These are phyloP conservation scores for Aphis gossypii DNA, from an alignment of 1,140 invertebrate genomes.

Conservation along the genomic window DNA sequence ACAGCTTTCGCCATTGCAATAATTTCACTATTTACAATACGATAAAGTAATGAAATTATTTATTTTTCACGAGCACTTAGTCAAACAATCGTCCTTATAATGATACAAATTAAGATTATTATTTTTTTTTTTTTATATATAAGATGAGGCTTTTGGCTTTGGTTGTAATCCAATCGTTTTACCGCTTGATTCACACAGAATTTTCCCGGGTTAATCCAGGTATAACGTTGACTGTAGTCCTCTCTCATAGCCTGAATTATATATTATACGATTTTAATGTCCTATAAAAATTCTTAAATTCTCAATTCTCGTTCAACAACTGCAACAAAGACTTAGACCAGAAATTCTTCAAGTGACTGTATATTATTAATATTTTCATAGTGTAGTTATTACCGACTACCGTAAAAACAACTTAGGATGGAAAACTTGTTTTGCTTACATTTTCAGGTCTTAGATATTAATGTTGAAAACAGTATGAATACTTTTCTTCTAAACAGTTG, in stretches of 20 bases:
- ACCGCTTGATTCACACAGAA: not conserved
- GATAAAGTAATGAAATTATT: not conserved
- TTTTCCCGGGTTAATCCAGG: not conserved
- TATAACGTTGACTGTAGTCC: not conserved
- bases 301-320: not conserved
- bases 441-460: not conserved
- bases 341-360: not conserved
- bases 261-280: not conserved
- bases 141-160: not conserved
- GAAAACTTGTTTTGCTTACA: not conserved
- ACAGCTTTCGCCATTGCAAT: not conserved
- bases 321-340: not conserved
- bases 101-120: not conserved
- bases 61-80: not conserved
- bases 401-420: not conserved
- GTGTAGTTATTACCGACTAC: not conserved
- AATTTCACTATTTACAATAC: not conserved
- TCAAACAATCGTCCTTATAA: not conserved
- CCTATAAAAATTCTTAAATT: not conserved
- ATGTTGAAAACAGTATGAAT: not conserved
- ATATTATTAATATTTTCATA: not conserved
- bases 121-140: not conserved
- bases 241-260: not conserved
- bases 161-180: too few species aligned
- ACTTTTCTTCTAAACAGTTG: too few species aligned